Conservation (phyloP, 2,797 vertebrate species). For the Sebastes flavidus region DNA sequence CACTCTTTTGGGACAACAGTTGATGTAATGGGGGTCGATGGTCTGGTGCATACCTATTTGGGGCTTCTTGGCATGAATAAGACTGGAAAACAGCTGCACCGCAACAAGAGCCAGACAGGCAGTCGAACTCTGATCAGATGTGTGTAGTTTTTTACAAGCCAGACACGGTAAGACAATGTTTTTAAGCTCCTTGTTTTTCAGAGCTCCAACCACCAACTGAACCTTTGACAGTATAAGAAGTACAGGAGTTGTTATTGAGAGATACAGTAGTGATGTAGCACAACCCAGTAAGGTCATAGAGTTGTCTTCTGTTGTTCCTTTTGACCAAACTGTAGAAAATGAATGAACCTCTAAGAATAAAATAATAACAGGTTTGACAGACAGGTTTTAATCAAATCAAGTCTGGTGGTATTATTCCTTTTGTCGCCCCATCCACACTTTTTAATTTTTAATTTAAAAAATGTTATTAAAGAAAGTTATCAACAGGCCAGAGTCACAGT, state of each 20-base stretch:
- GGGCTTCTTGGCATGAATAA: background rate
- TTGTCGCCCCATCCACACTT: background rate
- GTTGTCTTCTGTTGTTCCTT: background rate
- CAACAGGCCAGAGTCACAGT: background rate
- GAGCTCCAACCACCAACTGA: background rate
- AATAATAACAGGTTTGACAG: background rate
- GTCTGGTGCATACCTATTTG: background rate
- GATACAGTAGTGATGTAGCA: background rate
- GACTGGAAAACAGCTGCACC: conserved; percentile 22
- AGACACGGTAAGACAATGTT: conserved; percentile 8
- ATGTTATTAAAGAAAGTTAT: conserved; percentile 29
- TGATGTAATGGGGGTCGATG: background rate
- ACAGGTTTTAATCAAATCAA: conserved; percentile 22
- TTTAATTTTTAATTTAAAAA: conserved; percentile 16
- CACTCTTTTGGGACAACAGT: background rate
- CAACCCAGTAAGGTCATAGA: background rate
- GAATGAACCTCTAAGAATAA: conserved; percentile 3
- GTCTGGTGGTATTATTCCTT: background rate
- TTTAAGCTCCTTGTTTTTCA: conserved; percentile 4
- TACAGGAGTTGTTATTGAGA: background rate
- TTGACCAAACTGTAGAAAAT: background rate
- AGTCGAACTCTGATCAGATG: conserved; percentile 1
- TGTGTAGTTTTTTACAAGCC: background rate
- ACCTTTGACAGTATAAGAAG: background rate
- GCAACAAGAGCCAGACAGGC: conserved; percentile 10